phyloP scores from a whole-genome alignment of 2,113 vertebrate genomes.

The Pluvianellus socialis region DNA sequence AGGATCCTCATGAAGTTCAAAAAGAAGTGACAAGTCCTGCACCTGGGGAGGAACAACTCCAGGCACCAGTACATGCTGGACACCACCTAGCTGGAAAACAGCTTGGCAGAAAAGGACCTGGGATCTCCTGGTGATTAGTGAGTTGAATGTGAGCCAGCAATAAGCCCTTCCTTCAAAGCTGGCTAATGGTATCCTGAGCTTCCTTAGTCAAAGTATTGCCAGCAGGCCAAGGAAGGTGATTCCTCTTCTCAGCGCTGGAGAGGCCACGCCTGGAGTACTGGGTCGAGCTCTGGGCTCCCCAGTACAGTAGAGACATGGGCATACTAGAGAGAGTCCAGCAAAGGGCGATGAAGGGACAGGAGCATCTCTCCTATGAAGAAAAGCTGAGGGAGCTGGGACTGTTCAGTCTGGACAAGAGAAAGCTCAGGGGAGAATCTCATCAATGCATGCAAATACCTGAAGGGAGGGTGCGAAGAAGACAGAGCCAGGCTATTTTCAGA shows the following conservation, averaged over 20 bases:
- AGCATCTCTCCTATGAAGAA: not conserved
- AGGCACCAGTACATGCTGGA: not conserved
- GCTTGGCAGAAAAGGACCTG: not conserved
- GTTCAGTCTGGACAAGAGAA: not conserved
- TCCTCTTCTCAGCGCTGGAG: not conserved
- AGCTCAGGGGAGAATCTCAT: not conserved
- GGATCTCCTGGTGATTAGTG: not conserved
- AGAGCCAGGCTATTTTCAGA: not conserved
- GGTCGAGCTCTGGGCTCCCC: not conserved
- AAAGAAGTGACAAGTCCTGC: not conserved
- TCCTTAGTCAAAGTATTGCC: not conserved
- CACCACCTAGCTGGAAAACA: not conserved
- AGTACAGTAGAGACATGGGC: not conserved
- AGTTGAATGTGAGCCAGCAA: not conserved
- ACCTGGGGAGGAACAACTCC: not conserved
- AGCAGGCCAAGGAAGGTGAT: not conserved
- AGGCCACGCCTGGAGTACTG: too few species aligned
- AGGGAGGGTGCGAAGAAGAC: not conserved
- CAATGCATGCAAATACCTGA: not conserved
- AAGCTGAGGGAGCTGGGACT: not conserved
- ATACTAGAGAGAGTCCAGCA: not conserved
- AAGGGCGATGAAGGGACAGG: not conserved
- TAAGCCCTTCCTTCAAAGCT: not conserved
- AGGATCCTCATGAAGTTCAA: not conserved
- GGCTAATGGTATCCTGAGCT: not conserved